Base-by-base conservation (phyloP, 2,797 vertebrate species). In the Aselliscus stoliczkanus region DNA sequence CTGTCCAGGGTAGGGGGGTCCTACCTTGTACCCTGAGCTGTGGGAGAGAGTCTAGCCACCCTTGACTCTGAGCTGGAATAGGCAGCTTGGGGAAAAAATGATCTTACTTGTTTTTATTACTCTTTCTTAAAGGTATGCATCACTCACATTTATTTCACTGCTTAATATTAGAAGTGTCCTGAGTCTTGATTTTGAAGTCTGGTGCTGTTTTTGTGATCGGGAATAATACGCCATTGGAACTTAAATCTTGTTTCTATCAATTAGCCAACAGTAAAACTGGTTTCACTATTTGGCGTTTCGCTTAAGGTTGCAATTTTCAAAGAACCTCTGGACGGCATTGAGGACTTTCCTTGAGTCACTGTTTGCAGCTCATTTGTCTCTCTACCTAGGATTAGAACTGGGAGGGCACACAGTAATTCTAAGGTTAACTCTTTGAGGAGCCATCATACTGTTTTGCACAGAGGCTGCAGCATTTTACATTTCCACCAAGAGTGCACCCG, bases 401-500 rank as follows among this genome's bases (percentile, higher is more conserved):
- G 18, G 50, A 44, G 37, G 39, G 17, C 13, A 50, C 7, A 3
- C 27, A 13, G 21, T n/a, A 12, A 69, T 34, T 54, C 47, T 15
- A 21, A 18, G 31, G 14, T n/a, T 54, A 67, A 23, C 47, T 67
- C 27, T 75, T 9, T 42, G 47, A 70, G 50, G 25, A 23, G 8
- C 25, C 9, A 0, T 18, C 29, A 0, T 2, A 1, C 47, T n/a
- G 15, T 37, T 69, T 39, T 14, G 29, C 25, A 7, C 15, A 6
- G 25, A 0, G 18, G 27, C 82, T 54, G 29, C 29, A 5, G 34
- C n/a, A 31, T 42, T 34, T 73, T 47, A 3, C 37, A 2, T 18
- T 21, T 11, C 39, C 27, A 39, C 50, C 67, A 56, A n/a, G 18
- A 0, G 0, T 6, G 34, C 8, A 0, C 56, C 0, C 34, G 27